Percentiles rank a stretch among this genome's conserved stretches.
phyloP scores from a whole-genome alignment of 2,113 vertebrate genomes.

The Notarius lentiginosus region DNA sequence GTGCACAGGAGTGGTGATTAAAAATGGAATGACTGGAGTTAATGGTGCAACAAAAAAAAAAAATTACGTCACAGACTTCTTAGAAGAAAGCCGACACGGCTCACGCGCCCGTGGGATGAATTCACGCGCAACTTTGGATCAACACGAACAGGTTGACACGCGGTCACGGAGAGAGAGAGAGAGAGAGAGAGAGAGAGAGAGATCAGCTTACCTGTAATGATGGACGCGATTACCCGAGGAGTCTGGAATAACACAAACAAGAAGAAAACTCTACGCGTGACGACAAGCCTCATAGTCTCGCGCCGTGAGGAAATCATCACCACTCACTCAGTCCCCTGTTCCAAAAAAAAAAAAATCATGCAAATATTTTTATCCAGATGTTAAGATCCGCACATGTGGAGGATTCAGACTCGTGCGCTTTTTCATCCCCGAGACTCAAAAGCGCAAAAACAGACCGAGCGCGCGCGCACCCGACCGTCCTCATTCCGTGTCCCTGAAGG shows the following conservation, averaged over 20 bases:
- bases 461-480: background rate
- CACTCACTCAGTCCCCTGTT: background rate
- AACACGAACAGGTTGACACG: background rate
- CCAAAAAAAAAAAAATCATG: background rate
- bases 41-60: background rate
- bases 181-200: background rate
- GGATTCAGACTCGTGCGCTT: background rate
- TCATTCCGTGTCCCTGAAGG: background rate
- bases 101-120: too few relatives aligned
- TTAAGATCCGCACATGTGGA: background rate
- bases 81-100: background rate
- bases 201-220: conserved; percentile 75
- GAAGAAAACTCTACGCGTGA: conserved; percentile 66
- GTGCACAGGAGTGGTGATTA: background rate
- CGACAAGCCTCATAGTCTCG: conserved; percentile 51
- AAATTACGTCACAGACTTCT: background rate
- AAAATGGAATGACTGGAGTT: background rate
- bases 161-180: background rate
- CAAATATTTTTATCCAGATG: background rate
- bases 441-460: background rate
- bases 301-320: conserved; percentile 6
- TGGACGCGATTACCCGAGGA: conserved; percentile 62
- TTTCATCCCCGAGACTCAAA: background rate
- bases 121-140: background rate
- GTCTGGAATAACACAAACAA: conserved; percentile 63